Base-by-base conservation (phyloP, 2,113 vertebrate species). In the Gasterosteus aculeatus region DNA sequence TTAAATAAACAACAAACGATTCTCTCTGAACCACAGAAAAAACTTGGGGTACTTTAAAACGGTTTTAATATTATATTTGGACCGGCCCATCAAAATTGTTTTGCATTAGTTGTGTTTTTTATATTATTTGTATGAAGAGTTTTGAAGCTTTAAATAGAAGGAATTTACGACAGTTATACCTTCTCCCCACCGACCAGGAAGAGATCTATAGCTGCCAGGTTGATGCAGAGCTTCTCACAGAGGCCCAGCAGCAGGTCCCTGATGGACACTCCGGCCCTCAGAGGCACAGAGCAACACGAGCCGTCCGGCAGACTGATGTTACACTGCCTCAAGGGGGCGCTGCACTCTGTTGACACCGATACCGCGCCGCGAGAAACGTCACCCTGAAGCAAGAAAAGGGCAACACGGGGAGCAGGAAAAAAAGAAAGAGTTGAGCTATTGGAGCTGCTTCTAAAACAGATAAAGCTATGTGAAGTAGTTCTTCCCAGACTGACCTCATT, bases 131-230 rank as follows among this genome's bases (percentile, higher is more conserved):
- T 41, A 49, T 26, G 49, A 26, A 26, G 19, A 31, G 7, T 8
- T 54, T 41, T 64, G 44, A 59, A 39, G 0, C 26, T 2, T 7
- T 11, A 12, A 58, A 64, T 29, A 42, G 33, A 70, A 63, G 47
- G 8, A 15, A 5, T 69, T 64, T 15, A 18, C 7, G 11, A 64
- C 18, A 12, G 51, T 42, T 16, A 10, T 95, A 99, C 98, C 98
- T 99, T 99, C 85, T 98, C 97, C 15, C 97, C 97, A 85, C 97
- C 97, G 18, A 97, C 94, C 65, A 99, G 91, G 83, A 99, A 99
- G 56, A 99, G 96, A 87, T 99, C 98, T 69, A 98, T 95, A 2
- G 97, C 97, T 22, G 97, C 97, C 82, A 98, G 92, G 71, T 96
- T 98, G 89, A 99, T 95, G 85, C 95, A 95, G 1, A 97, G 95